phyloP scores from a whole-genome alignment of 2,797 vertebrate species.

The Thripadectes ignobilis region DNA sequence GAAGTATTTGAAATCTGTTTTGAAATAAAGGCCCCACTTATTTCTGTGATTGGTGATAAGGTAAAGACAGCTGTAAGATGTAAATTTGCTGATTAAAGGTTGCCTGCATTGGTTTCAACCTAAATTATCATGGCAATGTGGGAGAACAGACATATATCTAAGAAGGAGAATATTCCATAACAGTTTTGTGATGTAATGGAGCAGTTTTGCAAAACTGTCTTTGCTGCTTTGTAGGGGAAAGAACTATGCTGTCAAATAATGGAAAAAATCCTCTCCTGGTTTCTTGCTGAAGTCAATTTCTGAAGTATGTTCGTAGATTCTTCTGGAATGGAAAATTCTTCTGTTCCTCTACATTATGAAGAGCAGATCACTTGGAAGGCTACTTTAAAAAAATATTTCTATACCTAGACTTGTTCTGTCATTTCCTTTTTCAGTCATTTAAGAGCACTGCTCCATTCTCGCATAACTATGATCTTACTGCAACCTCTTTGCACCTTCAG shows the following conservation, averaged over 20 bases:
- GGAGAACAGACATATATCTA: neutral
- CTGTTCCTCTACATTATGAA: neutral
- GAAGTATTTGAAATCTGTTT: neutral
- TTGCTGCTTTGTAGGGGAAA: neutral
- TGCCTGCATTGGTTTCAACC: neutral
- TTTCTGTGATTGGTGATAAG: neutral
- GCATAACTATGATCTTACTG: neutral
- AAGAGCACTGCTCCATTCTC: neutral
- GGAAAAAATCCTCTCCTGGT: neutral
- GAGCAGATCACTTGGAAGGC: neutral
- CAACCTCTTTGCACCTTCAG: neutral
- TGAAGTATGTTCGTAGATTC: neutral
- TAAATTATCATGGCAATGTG: neutral
- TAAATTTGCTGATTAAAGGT: neutral
- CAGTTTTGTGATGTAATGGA: neutral
- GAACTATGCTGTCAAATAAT: neutral
- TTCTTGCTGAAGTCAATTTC: neutral
- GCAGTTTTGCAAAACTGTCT: neutral
- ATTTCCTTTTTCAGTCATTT: neutral
- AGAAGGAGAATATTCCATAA: neutral
- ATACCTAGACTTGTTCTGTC: neutral
- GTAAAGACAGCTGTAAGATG: neutral
- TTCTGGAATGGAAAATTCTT: neutral
- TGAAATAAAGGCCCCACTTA: neutral
- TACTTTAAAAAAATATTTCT: neutral